Evolutionary conservation across 2,888 invertebrate genomes (phyloP), one percentile per base, ranked within the genome.

Genomic region (Dorcus parallelipipedus): DNA sequence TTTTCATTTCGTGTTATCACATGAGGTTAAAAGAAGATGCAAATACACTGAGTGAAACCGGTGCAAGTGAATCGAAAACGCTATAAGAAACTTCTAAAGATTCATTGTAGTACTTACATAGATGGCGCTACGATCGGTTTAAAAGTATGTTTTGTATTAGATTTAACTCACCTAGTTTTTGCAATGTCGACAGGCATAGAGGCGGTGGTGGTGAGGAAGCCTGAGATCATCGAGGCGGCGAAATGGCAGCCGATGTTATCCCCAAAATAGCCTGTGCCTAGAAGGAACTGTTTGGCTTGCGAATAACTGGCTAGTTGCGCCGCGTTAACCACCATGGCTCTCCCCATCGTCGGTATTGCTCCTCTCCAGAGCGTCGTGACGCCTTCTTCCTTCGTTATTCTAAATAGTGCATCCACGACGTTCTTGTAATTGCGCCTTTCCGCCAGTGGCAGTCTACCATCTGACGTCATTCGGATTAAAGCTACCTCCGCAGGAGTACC

Each of bases 241-340:
- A 99, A 98, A 80, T 99, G 98, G 50, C 95, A 83, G 64, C 87
- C 79, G 64, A 99, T 90, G 62, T 95, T 89, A 62, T 91, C 91
- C 0, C 75, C 69, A 72, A 83, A 78, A 66, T 79, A 74, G 78
- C 89, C 84, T 60, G 87, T 85, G 10, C 79, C 76, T 26, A 86
- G 70, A 39, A 93, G 80, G 38, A 84, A 73, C 71, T 89, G 84
- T 78, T 88, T 88, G 5, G 86, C 87, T 87, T 91, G 98, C 74
- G 97, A 97, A 79, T 99, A 99, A 0, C 97, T 96, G 56, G 97
- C 93, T 67, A 99, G 83, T 76, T 99, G 99, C 1, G 98, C 97
- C 39, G 95, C 97, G 79, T 99, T 99, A 14, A 99, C 99, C 1
- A 99, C 97, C 94, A 98, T 96, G 0, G 99, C 97, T 54, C 93